phyloP scores from a whole-genome alignment of 2,113 vertebrate species.

The Nesogale talazaci region DNA sequence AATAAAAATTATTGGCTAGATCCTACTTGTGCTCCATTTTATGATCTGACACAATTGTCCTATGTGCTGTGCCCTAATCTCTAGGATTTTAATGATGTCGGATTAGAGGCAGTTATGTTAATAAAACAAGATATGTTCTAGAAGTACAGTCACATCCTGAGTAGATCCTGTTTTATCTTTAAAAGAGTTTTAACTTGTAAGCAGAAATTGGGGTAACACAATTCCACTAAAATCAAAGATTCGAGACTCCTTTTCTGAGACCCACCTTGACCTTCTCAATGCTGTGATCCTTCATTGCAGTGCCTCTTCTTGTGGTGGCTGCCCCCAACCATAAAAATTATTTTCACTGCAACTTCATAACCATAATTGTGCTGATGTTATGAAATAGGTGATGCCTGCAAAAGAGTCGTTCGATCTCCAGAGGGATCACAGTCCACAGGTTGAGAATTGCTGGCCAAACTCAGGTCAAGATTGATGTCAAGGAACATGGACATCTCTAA shows the following conservation, averaged over 20 bases:
- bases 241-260: neutral
- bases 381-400: no score
- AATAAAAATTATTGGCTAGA: neutral
- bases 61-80: neutral
- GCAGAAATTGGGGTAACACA: neutral
- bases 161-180: neutral
- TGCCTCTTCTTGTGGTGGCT: no score
- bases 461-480: neutral
- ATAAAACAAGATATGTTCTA: neutral
- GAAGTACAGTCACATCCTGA: neutral
- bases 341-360: no score
- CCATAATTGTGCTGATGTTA: no score
- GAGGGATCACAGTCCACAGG: no score
- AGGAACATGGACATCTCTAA: neutral
- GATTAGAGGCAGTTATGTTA: neutral
- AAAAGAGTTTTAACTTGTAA: neutral
- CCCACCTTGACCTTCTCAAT: neutral
- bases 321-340: no score
- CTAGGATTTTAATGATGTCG: neutral
- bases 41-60: neutral
- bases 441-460: neutral
- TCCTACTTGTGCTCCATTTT: neutral
- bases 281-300: no score
- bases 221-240: neutral
- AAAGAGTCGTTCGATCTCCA: no score